A percentile compares a stretch with the other conserved stretches of the same genome.
These are phyloP conservation scores for Oryzias javanicus DNA, from an alignment of 2,113 vertebrate species.

Conservation along the genomic window DNA sequence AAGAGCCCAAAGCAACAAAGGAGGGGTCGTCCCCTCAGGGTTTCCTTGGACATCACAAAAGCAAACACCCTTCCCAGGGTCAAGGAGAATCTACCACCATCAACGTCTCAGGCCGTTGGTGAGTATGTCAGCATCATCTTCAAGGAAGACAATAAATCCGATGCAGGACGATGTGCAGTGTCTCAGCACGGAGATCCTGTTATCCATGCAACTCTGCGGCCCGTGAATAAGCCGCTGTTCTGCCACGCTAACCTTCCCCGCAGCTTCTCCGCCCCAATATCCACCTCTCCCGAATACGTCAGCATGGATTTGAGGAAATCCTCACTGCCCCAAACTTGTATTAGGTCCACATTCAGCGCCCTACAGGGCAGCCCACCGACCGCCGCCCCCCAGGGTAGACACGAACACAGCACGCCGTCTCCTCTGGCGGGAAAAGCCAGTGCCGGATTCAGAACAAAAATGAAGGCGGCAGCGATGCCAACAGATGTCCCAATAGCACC, in stretches of 20 bases:
- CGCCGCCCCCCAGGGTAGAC: constrained; percentile 55
- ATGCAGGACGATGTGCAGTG: constrained; percentile 23
- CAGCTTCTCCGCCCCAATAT: constrained; percentile 77
- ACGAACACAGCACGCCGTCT: constrained; percentile 51
- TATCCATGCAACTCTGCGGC: constrained; percentile 65
- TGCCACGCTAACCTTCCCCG: constrained; percentile 75
- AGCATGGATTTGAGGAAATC: constrained; percentile 77
- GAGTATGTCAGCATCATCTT: constrained; percentile 79
- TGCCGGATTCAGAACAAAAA: constrained; percentile 58
- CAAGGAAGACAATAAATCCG: constrained; percentile 55
- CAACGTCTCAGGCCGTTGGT: constrained; percentile 66
- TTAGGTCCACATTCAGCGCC: constrained; percentile 62
- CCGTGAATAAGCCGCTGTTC: constrained; percentile 61
- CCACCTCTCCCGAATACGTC: constrained; percentile 76
- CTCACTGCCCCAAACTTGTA: constrained; percentile 49
- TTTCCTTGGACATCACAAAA: constrained; percentile 74
- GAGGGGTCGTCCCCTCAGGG: constrained; percentile 66
- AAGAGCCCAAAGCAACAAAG: constrained; percentile 71
- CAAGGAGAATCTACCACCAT: constrained; percentile 65
- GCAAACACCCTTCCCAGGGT: constrained; percentile 77
- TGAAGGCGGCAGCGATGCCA: constrained; percentile 34
- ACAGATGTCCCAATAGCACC: constrained; percentile 52
- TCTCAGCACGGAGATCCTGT: constrained; percentile 51
- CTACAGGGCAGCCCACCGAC: constrained; percentile 46
- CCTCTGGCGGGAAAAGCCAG: constrained; percentile 58